phyloP scores from a whole-genome alignment of 2,797 vertebrate genomes.

The Spheniscus humboldti region DNA sequence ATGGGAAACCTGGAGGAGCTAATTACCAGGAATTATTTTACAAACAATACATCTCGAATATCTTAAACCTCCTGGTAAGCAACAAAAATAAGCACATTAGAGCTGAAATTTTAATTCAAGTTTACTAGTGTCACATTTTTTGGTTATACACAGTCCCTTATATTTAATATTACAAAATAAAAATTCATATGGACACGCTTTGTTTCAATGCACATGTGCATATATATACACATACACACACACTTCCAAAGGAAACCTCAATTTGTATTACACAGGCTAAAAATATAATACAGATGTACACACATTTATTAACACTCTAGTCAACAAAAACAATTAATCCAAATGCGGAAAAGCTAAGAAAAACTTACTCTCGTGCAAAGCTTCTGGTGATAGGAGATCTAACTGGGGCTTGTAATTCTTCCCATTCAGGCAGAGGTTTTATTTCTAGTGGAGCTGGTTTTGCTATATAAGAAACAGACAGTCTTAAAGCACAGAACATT shows the following conservation, averaged over 20 bases:
- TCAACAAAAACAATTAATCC: not conserved
- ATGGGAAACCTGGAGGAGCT: conserved; percentile 94
- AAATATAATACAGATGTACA: not conserved
- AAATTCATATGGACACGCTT: not conserved
- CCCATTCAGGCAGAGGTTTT: conserved; percentile 93
- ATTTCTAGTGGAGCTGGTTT: conserved; percentile 97
- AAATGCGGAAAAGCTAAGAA: not conserved
- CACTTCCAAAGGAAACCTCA: not conserved
- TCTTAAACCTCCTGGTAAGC: conserved; percentile 32
- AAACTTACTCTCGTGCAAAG: conserved; percentile 98
- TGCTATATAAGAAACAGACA: conserved; percentile 74
- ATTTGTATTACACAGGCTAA: not conserved
- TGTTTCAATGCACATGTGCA: not conserved
- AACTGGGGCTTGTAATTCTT: conserved; percentile 92
- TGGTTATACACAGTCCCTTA: not conserved
- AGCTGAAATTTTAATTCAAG: not conserved
- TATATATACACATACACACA: not conserved
- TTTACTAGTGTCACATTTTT: not conserved
- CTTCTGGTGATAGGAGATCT: conserved; percentile 96
- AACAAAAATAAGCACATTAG: conserved; percentile 19
- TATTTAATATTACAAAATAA: not conserved
- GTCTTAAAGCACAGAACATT: not conserved
- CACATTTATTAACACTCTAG: not conserved
- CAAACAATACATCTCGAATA: conserved; percentile 46
- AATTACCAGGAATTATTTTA: conserved; percentile 83